Conservation (phyloP, 2,888 invertebrate species). For the Plutella xylostella region DNA sequence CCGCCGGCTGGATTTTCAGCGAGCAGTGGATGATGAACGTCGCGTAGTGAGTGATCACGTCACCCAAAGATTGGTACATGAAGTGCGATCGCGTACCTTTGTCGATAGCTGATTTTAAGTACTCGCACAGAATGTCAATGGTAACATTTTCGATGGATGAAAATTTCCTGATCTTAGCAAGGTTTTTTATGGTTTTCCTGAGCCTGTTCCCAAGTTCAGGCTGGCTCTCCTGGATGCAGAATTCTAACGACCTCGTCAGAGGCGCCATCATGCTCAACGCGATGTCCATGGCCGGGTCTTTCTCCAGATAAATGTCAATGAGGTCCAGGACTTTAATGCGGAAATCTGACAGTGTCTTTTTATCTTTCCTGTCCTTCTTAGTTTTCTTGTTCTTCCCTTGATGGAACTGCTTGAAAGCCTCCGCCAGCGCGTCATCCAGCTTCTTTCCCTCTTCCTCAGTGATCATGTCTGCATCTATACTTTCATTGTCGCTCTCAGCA, state of each 20-base stretch:
- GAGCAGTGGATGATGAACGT: conserved; percentile 74
- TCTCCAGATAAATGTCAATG: conserved; percentile 78
- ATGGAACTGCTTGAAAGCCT: conserved; percentile 77
- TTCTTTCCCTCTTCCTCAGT: conserved; percentile 81
- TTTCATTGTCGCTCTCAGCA: conserved; percentile 73
- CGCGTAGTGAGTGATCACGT: conserved; percentile 73
- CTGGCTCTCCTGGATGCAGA: conserved; percentile 75
- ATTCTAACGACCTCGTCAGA: conserved; percentile 75
- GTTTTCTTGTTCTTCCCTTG: conserved; percentile 62
- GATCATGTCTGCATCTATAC: conserved; percentile 80
- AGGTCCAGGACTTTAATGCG: conserved; percentile 80
- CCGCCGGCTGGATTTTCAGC: conserved; percentile 51
- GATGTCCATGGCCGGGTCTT: conserved; percentile 75
- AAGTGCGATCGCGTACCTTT: conserved; percentile 74
- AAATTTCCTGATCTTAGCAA: conserved; percentile 73
- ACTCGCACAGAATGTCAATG: conserved; percentile 60
- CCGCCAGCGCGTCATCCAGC: conserved; percentile 77
- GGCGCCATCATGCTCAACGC: conserved; percentile 78
- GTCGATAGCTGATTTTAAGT: conserved; percentile 69
- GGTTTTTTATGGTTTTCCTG: conserved; percentile 70
- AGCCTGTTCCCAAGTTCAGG: conserved; percentile 74
- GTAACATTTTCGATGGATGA: conserved; percentile 66
- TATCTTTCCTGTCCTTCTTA: conserved; percentile 71
- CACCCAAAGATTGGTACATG: conserved; percentile 74
- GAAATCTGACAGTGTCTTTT: conserved; percentile 77